Conservation (phyloP, 2,888 invertebrate species). For the Noctuana brunneofusca region DNA sequence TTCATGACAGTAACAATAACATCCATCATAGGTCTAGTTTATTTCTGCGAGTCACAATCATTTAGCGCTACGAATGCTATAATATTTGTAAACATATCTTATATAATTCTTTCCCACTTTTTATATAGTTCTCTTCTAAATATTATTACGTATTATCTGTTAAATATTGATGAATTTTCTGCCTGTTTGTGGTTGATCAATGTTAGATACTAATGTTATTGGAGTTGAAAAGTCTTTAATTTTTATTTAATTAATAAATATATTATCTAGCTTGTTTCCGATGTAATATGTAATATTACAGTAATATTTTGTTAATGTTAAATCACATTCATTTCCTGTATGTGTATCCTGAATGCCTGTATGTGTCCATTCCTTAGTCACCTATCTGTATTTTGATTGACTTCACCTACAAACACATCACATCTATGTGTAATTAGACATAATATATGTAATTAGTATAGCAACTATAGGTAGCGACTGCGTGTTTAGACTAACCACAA, state of each 20-base stretch:
- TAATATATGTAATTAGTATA: slow-evolving; percentile 12
- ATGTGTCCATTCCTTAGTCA: too few species aligned
- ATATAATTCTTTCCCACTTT: too few species aligned
- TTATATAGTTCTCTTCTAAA: neutral
- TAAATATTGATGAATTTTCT: neutral
- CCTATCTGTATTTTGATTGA: neutral
- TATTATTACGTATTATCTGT: neutral
- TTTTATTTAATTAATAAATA: too few species aligned
- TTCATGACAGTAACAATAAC: slow-evolving; percentile 41
- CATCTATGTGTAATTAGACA: too few species aligned
- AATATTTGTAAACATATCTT: neutral
- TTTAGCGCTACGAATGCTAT: neutral
- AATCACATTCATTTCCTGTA: neutral
- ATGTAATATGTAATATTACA: too few species aligned
- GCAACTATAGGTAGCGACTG: slow-evolving; percentile 1
- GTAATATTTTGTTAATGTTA: neutral
- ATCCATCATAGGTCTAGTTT: slow-evolving; percentile 47
- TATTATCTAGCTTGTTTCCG: too few species aligned
- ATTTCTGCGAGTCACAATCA: slow-evolving; percentile 32
- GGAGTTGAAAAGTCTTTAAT: neutral
- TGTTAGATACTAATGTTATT: neutral
- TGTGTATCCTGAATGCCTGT: too few species aligned
- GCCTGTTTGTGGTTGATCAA: neutral
- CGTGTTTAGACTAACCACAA: slow-evolving; percentile 1
- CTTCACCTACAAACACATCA: neutral